Conservation (phyloP, 92 coral and sea anemone species). For the Isaurus tuberculatus region DNA sequence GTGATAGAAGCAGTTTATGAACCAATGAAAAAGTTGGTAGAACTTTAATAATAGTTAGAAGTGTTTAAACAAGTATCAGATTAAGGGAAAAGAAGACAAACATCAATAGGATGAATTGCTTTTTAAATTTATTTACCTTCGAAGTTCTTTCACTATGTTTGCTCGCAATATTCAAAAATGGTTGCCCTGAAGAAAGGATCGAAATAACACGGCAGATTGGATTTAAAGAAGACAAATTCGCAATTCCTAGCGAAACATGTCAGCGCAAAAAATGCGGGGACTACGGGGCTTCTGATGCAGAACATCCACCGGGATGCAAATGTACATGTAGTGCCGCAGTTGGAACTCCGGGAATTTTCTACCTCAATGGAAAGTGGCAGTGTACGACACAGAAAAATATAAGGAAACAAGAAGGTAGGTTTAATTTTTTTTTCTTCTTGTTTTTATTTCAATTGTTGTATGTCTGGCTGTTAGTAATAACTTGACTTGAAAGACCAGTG, state of each 20-base stretch:
- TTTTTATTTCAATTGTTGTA: neutral
- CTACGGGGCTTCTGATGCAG: neutral
- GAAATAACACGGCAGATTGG: neutral
- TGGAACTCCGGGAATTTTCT: neutral
- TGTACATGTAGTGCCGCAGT: slow-evolving; percentile 2
- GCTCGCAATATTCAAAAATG: neutral
- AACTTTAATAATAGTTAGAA: neutral
- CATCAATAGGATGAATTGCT: no score
- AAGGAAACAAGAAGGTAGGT: slow-evolving; percentile 3
- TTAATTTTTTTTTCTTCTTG: neutral
- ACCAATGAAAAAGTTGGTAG: no score
- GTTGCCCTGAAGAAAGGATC: neutral
- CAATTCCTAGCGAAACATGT: neutral
- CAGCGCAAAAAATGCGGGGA: neutral
- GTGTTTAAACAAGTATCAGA: neutral
- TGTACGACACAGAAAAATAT: neutral
- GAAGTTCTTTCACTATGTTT: neutral
- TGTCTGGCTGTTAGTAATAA: neutral
- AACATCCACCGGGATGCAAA: neutral
- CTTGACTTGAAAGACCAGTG: neutral
- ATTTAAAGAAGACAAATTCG: neutral
- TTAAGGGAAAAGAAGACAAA: neutral
- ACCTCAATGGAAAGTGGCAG: slow-evolving; percentile 2
- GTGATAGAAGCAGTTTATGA: no score
- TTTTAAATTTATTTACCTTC: neutral